Conservation (phyloP, 2,113 vertebrate species). For the Ramphastos sulfuratus region DNA sequence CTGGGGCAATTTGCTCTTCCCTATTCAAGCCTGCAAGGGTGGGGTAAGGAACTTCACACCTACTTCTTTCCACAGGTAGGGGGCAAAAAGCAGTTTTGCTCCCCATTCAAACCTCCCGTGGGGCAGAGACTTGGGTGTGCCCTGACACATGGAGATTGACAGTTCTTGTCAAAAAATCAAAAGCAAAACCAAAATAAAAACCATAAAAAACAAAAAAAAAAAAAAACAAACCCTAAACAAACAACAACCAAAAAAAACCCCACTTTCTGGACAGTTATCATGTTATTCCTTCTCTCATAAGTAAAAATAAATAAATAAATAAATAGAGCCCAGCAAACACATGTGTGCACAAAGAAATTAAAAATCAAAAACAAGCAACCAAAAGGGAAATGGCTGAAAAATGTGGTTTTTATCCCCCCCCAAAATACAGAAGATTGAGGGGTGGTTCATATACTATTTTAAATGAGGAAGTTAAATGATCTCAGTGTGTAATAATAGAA, state of each 20-base stretch:
- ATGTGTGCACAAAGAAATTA: neutral
- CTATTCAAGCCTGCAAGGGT: no score
- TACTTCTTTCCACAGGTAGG: no score
- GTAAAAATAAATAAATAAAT: neutral
- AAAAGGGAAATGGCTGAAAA: neutral
- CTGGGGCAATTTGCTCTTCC: no score
- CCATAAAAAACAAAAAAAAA: no score
- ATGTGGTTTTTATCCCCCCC: neutral
- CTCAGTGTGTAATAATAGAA: neutral
- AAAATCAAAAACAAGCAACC: no score
- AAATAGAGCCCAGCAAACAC: no score
- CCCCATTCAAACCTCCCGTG: no score
- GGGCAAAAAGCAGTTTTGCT: no score
- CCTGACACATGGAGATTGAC: neutral
- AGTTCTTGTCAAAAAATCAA: neutral
- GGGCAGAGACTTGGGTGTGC: no score
- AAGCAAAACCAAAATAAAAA: no score
- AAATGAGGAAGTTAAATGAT: neutral
- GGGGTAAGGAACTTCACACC: no score
- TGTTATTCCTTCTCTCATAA: neutral
- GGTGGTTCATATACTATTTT: neutral
- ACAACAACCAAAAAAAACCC: neutral
- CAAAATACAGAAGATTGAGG: neutral
- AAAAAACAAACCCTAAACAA: no score
- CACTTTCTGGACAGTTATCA: neutral